Evolutionary conservation across 2,113 vertebrate genomes (phyloP).

Genomic region (Zingel zingel): DNA sequence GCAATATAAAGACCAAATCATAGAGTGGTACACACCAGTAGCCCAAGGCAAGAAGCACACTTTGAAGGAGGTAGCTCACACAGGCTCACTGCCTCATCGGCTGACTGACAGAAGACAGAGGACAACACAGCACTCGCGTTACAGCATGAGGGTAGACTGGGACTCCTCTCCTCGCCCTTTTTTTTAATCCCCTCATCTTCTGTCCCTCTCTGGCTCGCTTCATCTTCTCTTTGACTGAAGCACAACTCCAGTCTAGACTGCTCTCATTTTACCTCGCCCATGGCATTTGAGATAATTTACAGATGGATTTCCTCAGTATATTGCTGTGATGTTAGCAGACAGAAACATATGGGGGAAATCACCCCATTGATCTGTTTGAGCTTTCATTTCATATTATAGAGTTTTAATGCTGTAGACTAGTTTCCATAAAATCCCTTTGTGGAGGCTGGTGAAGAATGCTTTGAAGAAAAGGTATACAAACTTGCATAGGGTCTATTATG

Average conservation of each 20-base stretch:
- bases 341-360: constrained; percentile 6
- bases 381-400: constrained; percentile 16
- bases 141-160: constrained; percentile 30
- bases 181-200: constrained; percentile 31
- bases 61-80: constrained; percentile 66
- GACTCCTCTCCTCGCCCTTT: constrained; percentile 13
- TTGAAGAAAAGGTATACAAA: not conserved
- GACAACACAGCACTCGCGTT: constrained; percentile 25
- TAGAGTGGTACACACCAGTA: constrained; percentile 61
- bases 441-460: not conserved
- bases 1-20: constrained; percentile 60
- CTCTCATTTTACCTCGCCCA: constrained; percentile 25
- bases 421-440: constrained; percentile 5
- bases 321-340: constrained; percentile 28
- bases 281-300: constrained; percentile 44
- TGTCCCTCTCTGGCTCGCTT: constrained; percentile 12
- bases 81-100: constrained; percentile 42
- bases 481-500: not conserved
- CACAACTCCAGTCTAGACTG: constrained; percentile 20
- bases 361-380: constrained; percentile 1
- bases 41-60: constrained; percentile 62
- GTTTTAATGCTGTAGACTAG: not conserved
- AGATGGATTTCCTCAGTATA: constrained; percentile 14
- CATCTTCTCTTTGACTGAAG: constrained; percentile 24
- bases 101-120: constrained; percentile 50